Evolutionary conservation across 2,797 vertebrate genomes (phyloP).

Genomic region (Eleutherodactylus coqui): DNA sequence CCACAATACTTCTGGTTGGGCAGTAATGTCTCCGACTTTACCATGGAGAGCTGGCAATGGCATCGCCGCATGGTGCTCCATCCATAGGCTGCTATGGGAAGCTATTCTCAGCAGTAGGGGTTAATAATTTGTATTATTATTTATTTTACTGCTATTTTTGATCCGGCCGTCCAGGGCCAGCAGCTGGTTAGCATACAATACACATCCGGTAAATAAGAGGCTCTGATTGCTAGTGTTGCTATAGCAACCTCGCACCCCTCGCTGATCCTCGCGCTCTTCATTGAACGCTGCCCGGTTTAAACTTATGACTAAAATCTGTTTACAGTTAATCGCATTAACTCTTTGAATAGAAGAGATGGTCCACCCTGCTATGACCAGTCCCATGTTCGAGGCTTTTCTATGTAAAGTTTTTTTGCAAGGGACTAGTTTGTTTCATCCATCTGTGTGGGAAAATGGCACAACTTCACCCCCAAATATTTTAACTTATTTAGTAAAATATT

Average conservation of each 20-base stretch:
- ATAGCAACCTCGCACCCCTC: conserved; percentile 18
- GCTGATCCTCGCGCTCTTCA: conserved; percentile 23
- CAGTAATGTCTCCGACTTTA: too few species aligned
- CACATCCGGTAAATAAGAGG: conserved; percentile 5
- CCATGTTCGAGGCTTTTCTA: not conserved
- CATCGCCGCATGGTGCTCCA: too few species aligned
- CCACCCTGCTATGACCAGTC: not conserved
- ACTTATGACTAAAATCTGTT: conserved; percentile 23
- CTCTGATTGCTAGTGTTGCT: not conserved
- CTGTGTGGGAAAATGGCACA: too few species aligned
- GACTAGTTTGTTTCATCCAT: not conserved
- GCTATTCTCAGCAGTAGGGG: not conserved
- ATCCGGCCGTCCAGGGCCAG: conserved; percentile 9
- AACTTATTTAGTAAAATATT: not conserved
- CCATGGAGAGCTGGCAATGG: too few species aligned
- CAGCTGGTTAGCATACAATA: conserved; percentile 20
- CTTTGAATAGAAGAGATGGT: not conserved
- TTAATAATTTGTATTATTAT: conserved; percentile 1
- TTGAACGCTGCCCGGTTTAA: conserved; percentile 8
- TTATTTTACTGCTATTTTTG: conserved; percentile 16
- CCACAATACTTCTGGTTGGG: too few species aligned
- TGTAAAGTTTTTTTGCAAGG: not conserved
- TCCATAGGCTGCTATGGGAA: too few species aligned
- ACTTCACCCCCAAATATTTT: not conserved
- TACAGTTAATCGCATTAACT: conserved; percentile 21